A percentile compares a stretch with the other conserved stretches of the same genome.
Conservation (phyloP, 2,888 invertebrate genomes). For the Drosophila kanekoi region DNA sequence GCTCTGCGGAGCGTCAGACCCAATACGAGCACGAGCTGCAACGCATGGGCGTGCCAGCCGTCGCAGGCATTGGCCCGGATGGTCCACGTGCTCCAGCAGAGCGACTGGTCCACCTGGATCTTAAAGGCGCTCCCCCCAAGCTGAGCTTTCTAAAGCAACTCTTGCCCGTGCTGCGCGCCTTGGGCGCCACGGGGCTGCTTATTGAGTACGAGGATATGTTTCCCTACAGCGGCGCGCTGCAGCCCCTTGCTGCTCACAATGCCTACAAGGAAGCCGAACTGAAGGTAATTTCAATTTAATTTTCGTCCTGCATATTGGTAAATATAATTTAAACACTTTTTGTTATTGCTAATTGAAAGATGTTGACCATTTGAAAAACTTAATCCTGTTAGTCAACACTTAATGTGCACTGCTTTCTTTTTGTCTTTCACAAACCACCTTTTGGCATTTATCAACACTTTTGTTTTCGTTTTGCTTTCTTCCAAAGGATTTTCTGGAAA, state of each 20-base stretch:
- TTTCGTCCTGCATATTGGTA: too few species aligned
- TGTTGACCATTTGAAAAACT: too few species aligned
- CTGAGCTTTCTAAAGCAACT: slow-evolving; percentile 87
- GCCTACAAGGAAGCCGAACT: slow-evolving; percentile 85
- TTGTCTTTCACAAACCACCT: too few species aligned
- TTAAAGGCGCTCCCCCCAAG: slow-evolving; percentile 92
- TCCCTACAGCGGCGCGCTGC: slow-evolving; percentile 88
- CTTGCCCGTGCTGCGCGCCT: slow-evolving; percentile 86
- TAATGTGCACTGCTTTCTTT: too few species aligned
- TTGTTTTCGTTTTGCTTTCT: background rate
- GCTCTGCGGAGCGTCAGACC: slow-evolving; percentile 83
- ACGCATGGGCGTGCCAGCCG: slow-evolving; percentile 84
- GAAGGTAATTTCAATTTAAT: slow-evolving; percentile 72
- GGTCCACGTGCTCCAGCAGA: slow-evolving; percentile 84
- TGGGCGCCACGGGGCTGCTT: slow-evolving; percentile 90
- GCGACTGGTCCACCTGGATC: slow-evolving; percentile 90
- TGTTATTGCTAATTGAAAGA: too few species aligned
- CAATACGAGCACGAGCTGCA: slow-evolving; percentile 85
- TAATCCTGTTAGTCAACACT: too few species aligned
- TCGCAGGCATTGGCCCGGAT: slow-evolving; percentile 84
- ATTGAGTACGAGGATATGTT: slow-evolving; percentile 94
- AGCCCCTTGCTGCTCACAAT: slow-evolving; percentile 86
- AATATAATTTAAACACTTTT: too few species aligned
- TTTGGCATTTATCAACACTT: background rate
- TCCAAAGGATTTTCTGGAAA: slow-evolving; percentile 86